These are phyloP conservation scores for Lasioglossum leucozonium DNA, from an alignment of 2,888 invertebrate species.

Conservation along the genomic window DNA sequence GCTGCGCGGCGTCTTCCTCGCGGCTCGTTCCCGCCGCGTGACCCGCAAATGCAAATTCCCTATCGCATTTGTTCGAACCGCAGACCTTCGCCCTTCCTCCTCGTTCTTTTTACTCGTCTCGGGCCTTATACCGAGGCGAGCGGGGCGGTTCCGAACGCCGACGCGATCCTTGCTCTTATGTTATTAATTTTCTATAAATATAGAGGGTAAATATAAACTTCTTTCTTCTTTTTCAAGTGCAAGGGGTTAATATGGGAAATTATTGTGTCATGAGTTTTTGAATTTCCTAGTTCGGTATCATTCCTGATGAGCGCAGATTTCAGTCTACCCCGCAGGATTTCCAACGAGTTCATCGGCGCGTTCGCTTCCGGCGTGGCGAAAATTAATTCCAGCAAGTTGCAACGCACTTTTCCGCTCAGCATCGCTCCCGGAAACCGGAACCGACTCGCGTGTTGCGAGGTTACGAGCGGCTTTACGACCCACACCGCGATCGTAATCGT, in stretches of 20 bases:
- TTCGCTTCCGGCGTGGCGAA: not conserved
- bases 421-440: not conserved
- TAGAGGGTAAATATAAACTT: too few relatives aligned
- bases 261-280: too few relatives aligned
- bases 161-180: not conserved
- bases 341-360: not conserved
- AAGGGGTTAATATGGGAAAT: too few relatives aligned
- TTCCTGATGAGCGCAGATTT: too few relatives aligned
- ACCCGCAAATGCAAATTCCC: slow-evolving; percentile 58
- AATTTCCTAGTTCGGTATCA: too few relatives aligned
- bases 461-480: not conserved
- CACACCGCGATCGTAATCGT: too few relatives aligned
- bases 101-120: not conserved
- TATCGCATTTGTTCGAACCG: slow-evolving; percentile 53
- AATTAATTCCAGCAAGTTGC: not conserved
- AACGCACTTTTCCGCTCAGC: not conserved
- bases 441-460: not conserved
- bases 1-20: not conserved
- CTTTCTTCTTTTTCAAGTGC: too few relatives aligned
- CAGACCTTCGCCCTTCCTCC: slow-evolving; percentile 30
- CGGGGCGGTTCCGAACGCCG: not conserved
- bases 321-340: not conserved
- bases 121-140: not conserved
- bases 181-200: not conserved
- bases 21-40: slow-evolving; percentile 36